Percentiles rank a stretch among this genome's conserved stretches.
Conservation (phyloP, 2,888 invertebrate species). For the Bruchidius siliquastri region DNA sequence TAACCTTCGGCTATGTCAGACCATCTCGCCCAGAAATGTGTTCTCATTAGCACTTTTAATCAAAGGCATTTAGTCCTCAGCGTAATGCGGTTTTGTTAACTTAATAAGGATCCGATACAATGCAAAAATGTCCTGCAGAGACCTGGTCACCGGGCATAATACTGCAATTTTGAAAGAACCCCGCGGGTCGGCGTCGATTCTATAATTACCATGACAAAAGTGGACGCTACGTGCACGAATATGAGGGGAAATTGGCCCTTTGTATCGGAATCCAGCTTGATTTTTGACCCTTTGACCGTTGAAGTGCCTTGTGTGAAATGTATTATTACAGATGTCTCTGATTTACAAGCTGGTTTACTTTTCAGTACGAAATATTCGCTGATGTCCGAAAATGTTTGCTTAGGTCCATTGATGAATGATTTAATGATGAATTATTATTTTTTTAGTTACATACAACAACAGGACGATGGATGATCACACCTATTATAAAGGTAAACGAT, state of each 20-base stretch:
- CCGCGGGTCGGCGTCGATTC: constrained; percentile 9
- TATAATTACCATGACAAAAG: constrained; percentile 19
- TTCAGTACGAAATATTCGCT: no score
- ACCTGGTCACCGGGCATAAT: constrained; percentile 19
- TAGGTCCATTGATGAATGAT: no score
- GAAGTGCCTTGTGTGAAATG: constrained; percentile 8
- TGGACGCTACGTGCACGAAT: constrained; percentile 8
- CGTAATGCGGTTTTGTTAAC: background rate
- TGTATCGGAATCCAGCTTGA: constrained; percentile 4
- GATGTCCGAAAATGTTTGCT: no score
- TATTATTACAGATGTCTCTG: background rate
- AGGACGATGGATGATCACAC: no score
- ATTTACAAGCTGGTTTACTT: no score
- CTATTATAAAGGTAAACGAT: no score
- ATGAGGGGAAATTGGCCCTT: constrained; percentile 2
- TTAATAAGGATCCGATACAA: constrained; percentile 6
- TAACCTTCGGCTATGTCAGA: no score
- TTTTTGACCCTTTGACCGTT: constrained; percentile 18
- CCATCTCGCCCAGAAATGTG: background rate
- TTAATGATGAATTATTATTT: no score
- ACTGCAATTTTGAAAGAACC: constrained; percentile 17
- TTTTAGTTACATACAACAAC: no score
- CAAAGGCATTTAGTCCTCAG: background rate
- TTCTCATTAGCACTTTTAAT: background rate
- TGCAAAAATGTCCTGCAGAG: constrained; percentile 13